A percentile compares a stretch with the other conserved stretches of the same genome.
These are phyloP conservation scores for Alentia gelatinosa DNA, from an alignment of 2,888 invertebrate genomes.

Conservation along the genomic window DNA sequence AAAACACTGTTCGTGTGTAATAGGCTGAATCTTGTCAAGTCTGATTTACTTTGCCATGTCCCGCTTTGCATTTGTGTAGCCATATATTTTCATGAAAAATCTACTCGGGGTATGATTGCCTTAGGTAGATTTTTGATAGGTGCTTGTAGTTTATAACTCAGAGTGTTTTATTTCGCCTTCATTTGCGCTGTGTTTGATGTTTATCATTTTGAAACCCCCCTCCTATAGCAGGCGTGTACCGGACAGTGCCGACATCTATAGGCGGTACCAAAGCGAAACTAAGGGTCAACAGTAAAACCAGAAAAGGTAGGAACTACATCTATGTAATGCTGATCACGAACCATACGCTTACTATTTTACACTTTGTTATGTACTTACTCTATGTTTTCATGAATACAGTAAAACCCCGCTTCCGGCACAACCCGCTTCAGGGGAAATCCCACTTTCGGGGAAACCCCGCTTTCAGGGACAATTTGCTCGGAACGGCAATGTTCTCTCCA, in stretches of 20 bases:
- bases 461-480: no score
- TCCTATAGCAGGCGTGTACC: constrained; percentile 1
- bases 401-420: no score
- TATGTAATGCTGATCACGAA: no score
- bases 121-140: background rate
- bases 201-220: background rate
- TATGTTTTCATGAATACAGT: no score
- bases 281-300: background rate
- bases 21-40: no score
- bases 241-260: background rate
- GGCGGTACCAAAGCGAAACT: background rate
- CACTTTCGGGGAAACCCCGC: no score
- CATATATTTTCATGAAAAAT: background rate
- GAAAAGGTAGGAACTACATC: constrained; percentile 23
- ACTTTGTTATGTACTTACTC: no score
- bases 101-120: background rate
- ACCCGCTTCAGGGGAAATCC: no score
- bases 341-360: no score
- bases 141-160: background rate
- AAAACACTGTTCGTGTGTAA: no score
- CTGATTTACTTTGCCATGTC: no score
- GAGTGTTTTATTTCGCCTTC: background rate
- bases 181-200: background rate
- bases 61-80: background rate
- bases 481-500: no score